Evolutionary conservation across 2,888 invertebrate species (phyloP), one percentile per base, ranked within the genome.

Genomic region (Bugula neritina): DNA sequence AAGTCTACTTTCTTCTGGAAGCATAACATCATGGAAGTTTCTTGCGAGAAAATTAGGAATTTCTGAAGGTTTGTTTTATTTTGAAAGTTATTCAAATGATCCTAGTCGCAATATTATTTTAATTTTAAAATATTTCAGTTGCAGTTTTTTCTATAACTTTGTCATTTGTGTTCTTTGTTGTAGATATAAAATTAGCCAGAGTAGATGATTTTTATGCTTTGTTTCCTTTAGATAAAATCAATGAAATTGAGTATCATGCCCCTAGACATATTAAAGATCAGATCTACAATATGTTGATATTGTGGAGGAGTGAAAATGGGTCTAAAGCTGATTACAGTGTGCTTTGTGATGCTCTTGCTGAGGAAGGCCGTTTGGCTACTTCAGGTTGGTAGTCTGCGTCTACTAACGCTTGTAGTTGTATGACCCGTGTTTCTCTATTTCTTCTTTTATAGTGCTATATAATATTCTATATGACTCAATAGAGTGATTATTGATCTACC

Each of bases 41-140:
- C 5, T 63, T 3, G 63, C 63, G 10, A 63, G 63, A 31, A 63
- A 63, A 63, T 31, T 63, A 25, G 63, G 63, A 63, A 31, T 63
- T 31, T 31, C 29, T 31, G 63, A 63, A 63, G 63, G 63, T 63
- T 43, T 5, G 43, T 43, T n/a, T n/a, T n/a, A n/a, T n/a, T n/a
- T n/a, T n/a, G n/a, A n/a, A n/a, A n/a, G n/a, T n/a, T n/a, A n/a
- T n/a, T n/a, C n/a, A n/a, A n/a, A n/a, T n/a, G n/a, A n/a, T n/a
- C n/a, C n/a, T n/a, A n/a, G n/a, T n/a, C n/a, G n/a, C n/a, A n/a
- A n/a, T n/a, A n/a, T n/a, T n/a, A n/a, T n/a, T n/a, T n/a, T n/a
- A n/a, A n/a, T n/a, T n/a, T n/a, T n/a, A n/a, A n/a, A n/a, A n/a
- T n/a, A n/a, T n/a, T n/a, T n/a, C n/a, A n/a, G n/a, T n/a, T n/a